phyloP scores from a whole-genome alignment of 2,888 invertebrate species.

The Lacanobia oleracea region DNA sequence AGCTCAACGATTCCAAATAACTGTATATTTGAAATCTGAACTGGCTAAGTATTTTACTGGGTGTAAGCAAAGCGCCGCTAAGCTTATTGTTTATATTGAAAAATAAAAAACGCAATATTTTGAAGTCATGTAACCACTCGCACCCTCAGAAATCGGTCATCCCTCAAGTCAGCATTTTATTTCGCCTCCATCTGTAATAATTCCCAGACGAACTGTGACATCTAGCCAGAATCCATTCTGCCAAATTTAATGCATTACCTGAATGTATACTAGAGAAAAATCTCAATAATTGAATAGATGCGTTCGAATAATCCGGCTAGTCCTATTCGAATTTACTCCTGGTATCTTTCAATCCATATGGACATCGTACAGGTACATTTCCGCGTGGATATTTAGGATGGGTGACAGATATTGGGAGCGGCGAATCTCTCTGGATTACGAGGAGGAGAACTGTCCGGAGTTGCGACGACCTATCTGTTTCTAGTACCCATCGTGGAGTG shows the following conservation, averaged over 20 bases:
- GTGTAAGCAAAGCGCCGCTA: too few relatives aligned
- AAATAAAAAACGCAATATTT: too few relatives aligned
- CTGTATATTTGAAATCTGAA: neutral
- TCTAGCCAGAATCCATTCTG: neutral
- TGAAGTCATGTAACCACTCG: too few relatives aligned
- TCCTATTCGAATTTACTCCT: constrained; percentile 8
- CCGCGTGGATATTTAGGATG: constrained; percentile 16
- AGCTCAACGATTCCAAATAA: neutral
- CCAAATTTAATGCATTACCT: too few relatives aligned
- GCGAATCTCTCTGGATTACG: constrained; percentile 29
- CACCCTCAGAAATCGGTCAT: too few relatives aligned
- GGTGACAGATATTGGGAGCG: constrained; percentile 42
- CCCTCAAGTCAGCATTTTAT: too few relatives aligned
- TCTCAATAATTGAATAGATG: neutral
- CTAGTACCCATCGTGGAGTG: neutral
- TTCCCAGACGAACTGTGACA: too few relatives aligned
- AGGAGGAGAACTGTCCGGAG: neutral
- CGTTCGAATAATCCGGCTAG: neutral
- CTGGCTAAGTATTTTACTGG: neutral
- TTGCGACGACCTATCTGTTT: constrained; percentile 3
- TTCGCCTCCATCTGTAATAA: too few relatives aligned
- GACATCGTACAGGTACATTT: constrained; percentile 17
- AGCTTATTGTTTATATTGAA: too few relatives aligned
- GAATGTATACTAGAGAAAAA: too few relatives aligned
- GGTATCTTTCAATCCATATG: constrained; percentile 27